Conservation (phyloP, 2,888 invertebrate species). For the Acleris cristana region DNA sequence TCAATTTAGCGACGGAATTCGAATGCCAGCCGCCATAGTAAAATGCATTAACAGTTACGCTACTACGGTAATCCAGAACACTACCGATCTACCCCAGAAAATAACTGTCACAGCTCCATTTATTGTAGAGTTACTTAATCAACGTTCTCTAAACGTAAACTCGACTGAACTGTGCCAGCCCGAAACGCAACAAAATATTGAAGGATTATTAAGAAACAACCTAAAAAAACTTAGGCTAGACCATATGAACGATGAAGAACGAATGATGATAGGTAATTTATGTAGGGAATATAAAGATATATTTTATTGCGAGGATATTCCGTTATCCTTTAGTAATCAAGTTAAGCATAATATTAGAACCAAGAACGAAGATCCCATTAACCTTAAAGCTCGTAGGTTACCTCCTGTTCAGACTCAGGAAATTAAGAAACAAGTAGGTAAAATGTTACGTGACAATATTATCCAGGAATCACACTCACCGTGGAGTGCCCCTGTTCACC, state of each 20-base stretch:
- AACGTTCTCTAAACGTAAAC: background rate
- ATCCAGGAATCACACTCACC: constrained; percentile 51
- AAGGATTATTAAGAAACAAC: background rate
- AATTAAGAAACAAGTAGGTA: constrained; percentile 49
- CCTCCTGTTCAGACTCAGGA: constrained; percentile 46
- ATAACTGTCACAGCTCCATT: constrained; percentile 28
- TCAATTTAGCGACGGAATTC: constrained; percentile 35
- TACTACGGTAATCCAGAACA: constrained; percentile 38
- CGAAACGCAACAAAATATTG: background rate
- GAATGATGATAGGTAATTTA: background rate
- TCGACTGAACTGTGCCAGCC: background rate
- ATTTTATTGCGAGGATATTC: constrained; percentile 21
- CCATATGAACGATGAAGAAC: constrained; percentile 14
- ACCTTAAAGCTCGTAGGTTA: constrained; percentile 45
- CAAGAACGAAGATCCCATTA: constrained; percentile 46
- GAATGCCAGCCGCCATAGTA: constrained; percentile 24
- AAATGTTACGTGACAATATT: constrained; percentile 50
- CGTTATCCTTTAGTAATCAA: constrained; percentile 11
- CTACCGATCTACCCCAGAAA: constrained; percentile 8
- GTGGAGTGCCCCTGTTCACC: constrained; percentile 54
- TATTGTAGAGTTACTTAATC: background rate
- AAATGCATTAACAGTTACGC: constrained; percentile 35
- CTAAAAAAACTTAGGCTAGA: constrained; percentile 3
- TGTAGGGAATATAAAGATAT: constrained; percentile 18
- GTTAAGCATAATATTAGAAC: constrained; percentile 35